Evolutionary conservation across 2,797 vertebrate species (phyloP).

Genomic region (Ceyx erithaca): DNA sequence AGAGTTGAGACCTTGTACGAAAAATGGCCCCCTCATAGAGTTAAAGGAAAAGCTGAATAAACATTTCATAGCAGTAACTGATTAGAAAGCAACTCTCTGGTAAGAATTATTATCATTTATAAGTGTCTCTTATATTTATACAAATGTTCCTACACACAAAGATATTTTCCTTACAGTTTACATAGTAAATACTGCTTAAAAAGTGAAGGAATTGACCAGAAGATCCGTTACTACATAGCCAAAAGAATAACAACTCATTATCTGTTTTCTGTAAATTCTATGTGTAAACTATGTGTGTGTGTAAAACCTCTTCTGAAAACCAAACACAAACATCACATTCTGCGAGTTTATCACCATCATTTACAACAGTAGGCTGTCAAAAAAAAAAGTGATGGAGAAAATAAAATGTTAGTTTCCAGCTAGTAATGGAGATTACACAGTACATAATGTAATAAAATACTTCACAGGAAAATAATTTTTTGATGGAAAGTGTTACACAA

Average conservation of each 20-base stretch:
- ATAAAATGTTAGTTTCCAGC: background rate
- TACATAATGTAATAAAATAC: background rate
- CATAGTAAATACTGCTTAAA: background rate
- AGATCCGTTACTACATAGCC: background rate
- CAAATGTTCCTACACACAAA: background rate
- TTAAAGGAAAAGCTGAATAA: background rate
- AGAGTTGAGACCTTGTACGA: background rate
- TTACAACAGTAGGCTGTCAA: background rate
- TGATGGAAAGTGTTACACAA: background rate
- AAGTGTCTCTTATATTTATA: background rate
- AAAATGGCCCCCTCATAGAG: background rate
- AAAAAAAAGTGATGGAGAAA: background rate
- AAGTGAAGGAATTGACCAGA: background rate
- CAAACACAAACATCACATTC: background rate
- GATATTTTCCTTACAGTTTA: background rate
- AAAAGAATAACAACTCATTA: background rate
- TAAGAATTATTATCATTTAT: background rate
- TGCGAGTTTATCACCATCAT: background rate
- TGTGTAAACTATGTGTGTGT: background rate
- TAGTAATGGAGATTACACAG: background rate
- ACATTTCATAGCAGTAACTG: background rate
- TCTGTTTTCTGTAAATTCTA: background rate
- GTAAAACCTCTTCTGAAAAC: background rate
- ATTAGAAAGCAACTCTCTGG: background rate
- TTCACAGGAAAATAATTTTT: background rate